Conservation (phyloP, 1,140 invertebrate species). For the Zaprionus ghesquierei region DNA sequence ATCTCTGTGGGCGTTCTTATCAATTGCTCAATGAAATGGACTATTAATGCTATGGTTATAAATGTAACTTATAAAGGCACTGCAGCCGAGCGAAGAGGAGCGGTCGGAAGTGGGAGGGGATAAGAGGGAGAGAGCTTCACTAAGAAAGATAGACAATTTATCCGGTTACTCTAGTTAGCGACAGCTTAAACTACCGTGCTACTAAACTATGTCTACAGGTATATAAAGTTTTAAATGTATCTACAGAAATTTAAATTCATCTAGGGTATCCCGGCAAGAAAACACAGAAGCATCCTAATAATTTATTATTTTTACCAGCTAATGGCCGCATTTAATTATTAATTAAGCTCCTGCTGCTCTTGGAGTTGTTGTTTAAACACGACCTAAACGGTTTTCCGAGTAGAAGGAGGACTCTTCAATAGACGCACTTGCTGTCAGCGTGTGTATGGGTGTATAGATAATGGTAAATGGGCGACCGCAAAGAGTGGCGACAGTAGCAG, state of each 20-base stretch:
- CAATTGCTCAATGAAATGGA: conserved; percentile 32
- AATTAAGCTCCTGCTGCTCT: neutral
- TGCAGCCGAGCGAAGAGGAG: neutral
- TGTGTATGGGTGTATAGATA: conserved; percentile 21
- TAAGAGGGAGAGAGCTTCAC: neutral
- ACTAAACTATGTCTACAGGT: too few relatives aligned
- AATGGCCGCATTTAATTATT: neutral
- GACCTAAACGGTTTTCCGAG: conserved; percentile 71
- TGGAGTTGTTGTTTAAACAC: conserved; percentile 4
- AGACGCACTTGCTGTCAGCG: conserved; percentile 14
- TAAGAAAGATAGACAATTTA: neutral
- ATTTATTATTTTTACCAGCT: neutral
- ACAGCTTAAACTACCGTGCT: too few relatives aligned
- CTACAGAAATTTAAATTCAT: neutral
- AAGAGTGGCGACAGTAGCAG: neutral
- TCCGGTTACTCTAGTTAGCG: neutral
- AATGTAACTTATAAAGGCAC: conserved; percentile 4
- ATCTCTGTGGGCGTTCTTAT: neutral
- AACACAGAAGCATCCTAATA: neutral
- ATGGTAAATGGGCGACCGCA: conserved; percentile 45
- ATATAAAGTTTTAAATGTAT: neutral
- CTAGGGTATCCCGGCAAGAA: neutral
- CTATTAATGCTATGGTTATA: conserved; percentile 20
- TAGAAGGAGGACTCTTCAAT: conserved; percentile 15
- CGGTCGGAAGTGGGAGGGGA: neutral